Evolutionary conservation across 2,113 vertebrate genomes (phyloP).

Genomic region (Sisor rabdophorus): DNA sequence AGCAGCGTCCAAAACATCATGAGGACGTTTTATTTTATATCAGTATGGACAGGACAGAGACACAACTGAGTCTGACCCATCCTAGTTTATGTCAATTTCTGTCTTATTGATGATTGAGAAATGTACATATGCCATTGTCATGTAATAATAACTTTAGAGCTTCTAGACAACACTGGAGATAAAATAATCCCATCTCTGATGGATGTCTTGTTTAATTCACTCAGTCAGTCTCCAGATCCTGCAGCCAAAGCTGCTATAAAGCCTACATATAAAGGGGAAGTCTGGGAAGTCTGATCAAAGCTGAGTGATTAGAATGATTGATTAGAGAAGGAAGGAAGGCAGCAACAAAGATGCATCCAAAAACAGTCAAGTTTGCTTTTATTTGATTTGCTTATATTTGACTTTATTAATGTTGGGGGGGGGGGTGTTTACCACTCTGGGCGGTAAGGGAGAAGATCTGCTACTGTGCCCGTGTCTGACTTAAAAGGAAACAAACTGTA

Average conservation of each 20-base stretch:
- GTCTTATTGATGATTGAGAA: background rate
- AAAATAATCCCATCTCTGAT: background rate
- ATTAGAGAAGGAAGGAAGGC: background rate
- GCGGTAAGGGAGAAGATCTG: background rate
- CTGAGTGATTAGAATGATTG: constrained; percentile 6
- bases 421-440: background rate
- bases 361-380: background rate
- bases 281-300: background rate
- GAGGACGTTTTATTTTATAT: no score
- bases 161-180: background rate
- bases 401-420: background rate
- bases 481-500: background rate
- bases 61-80: no score
- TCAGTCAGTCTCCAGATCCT: background rate
- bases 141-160: background rate
- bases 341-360: background rate
- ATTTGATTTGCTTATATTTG: no score
- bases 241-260: background rate
- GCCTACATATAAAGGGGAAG: no score
- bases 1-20: no score
- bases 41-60: no score
- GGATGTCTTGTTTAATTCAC: background rate
- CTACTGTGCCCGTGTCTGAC: background rate
- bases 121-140: background rate
- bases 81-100: no score